A percentile compares a stretch with the other conserved stretches of the same genome.
Evolutionary conservation across 2,797 vertebrate genomes (phyloP).

Genomic region (Manis javanica): DNA sequence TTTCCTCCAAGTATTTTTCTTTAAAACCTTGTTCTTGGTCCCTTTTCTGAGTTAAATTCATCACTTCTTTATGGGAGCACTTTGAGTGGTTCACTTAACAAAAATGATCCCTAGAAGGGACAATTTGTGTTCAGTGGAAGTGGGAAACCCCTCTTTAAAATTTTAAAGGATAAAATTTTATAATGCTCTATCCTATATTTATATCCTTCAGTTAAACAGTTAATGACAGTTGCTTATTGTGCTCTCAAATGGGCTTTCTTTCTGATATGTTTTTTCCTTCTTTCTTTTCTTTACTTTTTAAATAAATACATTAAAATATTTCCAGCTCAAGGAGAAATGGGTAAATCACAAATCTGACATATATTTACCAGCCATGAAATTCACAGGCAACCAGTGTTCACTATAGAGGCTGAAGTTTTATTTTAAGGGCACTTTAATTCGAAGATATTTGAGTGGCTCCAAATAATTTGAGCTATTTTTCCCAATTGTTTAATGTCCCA

Average conservation of each 20-base stretch:
- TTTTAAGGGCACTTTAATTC: slow-evolving; percentile 31
- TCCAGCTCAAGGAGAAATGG: neutral
- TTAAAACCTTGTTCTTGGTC: neutral
- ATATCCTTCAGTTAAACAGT: neutral
- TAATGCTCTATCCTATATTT: neutral
- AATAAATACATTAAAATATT: neutral
- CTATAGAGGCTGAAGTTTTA: neutral
- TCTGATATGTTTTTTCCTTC: neutral
- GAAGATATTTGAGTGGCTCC: neutral
- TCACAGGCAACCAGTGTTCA: neutral
- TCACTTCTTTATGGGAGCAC: slow-evolving; percentile 14
- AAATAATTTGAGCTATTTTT: slow-evolving; percentile 20
- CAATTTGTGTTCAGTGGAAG: slow-evolving; percentile 2
- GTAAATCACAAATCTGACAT: slow-evolving; percentile 27
- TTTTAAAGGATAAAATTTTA: slow-evolving; percentile 2
- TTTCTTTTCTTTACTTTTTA: neutral
- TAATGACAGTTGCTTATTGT: neutral
- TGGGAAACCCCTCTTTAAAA: slow-evolving; percentile 18
- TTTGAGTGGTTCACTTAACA: slow-evolving; percentile 12
- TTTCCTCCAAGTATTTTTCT: neutral
- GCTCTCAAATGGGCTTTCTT: neutral
- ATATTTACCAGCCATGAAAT: neutral
- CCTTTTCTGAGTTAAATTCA: neutral
- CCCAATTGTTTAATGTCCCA: neutral
- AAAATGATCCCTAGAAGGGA: neutral